These are phyloP conservation scores for Drosophila micromelanica DNA, from an alignment of 1,140 invertebrate genomes.

Conservation along the genomic window DNA sequence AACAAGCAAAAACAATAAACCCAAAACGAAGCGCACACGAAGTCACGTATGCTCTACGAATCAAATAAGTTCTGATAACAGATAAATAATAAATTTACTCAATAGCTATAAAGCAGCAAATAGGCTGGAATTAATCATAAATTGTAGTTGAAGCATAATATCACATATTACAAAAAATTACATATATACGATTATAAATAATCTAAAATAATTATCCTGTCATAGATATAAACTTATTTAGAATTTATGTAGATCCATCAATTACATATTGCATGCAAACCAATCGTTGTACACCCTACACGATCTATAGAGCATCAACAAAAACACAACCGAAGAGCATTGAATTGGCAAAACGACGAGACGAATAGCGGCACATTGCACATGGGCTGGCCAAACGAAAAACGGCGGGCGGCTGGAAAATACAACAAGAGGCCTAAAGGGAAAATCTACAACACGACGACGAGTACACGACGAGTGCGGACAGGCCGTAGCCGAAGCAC, in stretches of 20 bases:
- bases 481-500: slow-evolving; percentile 58
- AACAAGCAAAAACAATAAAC: slow-evolving; percentile 35
- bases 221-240: too few species aligned
- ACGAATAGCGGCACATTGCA: slow-evolving; percentile 70
- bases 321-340: slow-evolving; percentile 42
- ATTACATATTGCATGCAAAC: too few species aligned
- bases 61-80: slow-evolving; percentile 45
- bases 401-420: slow-evolving; percentile 65
- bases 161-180: background rate
- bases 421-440: slow-evolving; percentile 74
- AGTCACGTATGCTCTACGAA: slow-evolving; percentile 54
- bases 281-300: background rate
- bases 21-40: slow-evolving; percentile 35
- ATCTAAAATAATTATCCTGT: too few species aligned
- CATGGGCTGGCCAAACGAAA: slow-evolving; percentile 46
- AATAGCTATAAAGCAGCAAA: background rate
- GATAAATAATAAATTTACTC: background rate
- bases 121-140: background rate
- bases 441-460: slow-evolving; percentile 56
- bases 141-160: background rate
- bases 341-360: slow-evolving; percentile 43
- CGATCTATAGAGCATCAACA: slow-evolving; percentile 28
- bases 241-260: too few species aligned
- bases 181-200: background rate
- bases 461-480: slow-evolving; percentile 46